These are phyloP conservation scores for Ruditapes philippinarum DNA, from an alignment of 1,140 invertebrate species.

Conservation along the genomic window DNA sequence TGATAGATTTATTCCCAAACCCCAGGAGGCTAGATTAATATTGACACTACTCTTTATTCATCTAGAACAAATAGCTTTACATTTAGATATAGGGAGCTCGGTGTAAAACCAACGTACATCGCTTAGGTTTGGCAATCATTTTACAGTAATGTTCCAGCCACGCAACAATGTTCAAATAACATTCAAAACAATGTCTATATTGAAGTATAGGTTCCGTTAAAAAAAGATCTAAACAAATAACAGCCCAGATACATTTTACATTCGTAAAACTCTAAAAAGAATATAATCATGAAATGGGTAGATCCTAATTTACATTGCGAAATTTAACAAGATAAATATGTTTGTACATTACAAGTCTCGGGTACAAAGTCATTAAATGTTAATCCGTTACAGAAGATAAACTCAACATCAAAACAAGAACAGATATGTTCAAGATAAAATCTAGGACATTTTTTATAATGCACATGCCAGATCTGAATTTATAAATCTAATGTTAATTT, in stretches of 20 bases:
- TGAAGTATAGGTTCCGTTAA: too few species aligned
- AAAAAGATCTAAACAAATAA: too few species aligned
- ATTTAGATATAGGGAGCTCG: not conserved
- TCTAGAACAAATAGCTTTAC: not conserved
- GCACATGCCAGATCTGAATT: constrained; percentile 4
- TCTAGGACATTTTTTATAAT: not conserved
- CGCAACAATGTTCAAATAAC: too few species aligned
- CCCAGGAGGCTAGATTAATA: constrained; percentile 32
- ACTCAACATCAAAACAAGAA: not conserved
- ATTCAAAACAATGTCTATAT: not conserved
- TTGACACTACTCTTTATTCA: constrained; percentile 21
- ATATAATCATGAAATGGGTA: too few species aligned
- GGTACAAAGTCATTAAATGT: constrained; percentile 4
- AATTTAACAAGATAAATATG: too few species aligned
- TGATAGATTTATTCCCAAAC: constrained; percentile 1
- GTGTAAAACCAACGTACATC: too few species aligned
- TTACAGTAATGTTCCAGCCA: too few species aligned
- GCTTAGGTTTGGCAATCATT: too few species aligned
- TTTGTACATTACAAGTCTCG: too few species aligned
- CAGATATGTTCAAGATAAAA: not conserved
- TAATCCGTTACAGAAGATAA: not conserved
- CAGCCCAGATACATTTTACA: too few species aligned
- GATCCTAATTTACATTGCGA: too few species aligned
- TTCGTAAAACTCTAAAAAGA: too few species aligned
- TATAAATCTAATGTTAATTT: not conserved